Percentiles rank a stretch among this genome's conserved stretches.
phyloP scores from a whole-genome alignment of 2,888 invertebrate genomes.

The Aquatica leii region DNA sequence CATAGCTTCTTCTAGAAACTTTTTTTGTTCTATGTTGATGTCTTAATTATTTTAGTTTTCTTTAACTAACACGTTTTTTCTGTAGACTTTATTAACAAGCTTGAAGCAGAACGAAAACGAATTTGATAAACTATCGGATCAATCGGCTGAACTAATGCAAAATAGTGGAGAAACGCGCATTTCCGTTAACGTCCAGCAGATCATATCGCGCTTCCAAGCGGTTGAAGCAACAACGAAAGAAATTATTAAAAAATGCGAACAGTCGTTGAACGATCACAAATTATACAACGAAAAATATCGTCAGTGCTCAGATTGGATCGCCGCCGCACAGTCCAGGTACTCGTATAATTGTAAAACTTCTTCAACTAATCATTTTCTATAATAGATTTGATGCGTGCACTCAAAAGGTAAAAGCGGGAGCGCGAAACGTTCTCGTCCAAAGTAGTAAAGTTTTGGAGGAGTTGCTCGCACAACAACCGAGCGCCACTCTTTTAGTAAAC shows the following conservation, averaged over 20 bases:
- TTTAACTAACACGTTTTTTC: slow-evolving; percentile 38
- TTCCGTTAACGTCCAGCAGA: slow-evolving; percentile 87
- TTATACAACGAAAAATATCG: slow-evolving; percentile 84
- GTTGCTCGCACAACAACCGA: slow-evolving; percentile 76
- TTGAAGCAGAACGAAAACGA: slow-evolving; percentile 86
- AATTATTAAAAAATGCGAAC: slow-evolving; percentile 90
- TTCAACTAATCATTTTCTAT: too few relatives aligned
- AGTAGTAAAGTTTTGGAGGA: slow-evolving; percentile 78
- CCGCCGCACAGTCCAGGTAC: slow-evolving; percentile 76
- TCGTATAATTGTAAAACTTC: not conserved
- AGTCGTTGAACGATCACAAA: slow-evolving; percentile 83
- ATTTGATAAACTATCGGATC: slow-evolving; percentile 86
- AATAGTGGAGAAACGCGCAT: slow-evolving; percentile 87
- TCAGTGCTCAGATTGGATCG: slow-evolving; percentile 83
- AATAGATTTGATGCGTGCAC: slow-evolving; percentile 65
- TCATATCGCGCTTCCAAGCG: slow-evolving; percentile 88
- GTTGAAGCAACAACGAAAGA: slow-evolving; percentile 90
- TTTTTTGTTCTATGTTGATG: not conserved
- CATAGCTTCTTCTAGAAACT: not conserved
- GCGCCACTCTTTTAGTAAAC: slow-evolving; percentile 79
- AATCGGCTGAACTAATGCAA: slow-evolving; percentile 84
- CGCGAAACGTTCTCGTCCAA: slow-evolving; percentile 73
- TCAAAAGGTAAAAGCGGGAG: slow-evolving; percentile 68
- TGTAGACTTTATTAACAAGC: slow-evolving; percentile 77
- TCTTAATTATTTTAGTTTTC: not conserved